phyloP scores from a whole-genome alignment of 2,113 vertebrate genomes.

The Echinops telfairi region DNA sequence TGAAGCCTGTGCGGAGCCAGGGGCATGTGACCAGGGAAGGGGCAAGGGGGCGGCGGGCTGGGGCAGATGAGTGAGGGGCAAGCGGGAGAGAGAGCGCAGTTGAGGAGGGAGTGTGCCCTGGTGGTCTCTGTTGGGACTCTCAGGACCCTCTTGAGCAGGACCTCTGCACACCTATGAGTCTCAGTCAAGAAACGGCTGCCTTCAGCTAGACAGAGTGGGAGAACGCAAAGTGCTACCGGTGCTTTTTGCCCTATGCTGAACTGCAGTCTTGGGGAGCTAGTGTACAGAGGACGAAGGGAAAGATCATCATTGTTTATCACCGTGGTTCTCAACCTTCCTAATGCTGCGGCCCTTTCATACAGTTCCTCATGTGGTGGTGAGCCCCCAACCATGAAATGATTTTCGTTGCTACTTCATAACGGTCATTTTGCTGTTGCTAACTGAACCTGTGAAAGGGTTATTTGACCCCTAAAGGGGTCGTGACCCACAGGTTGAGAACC shows the following conservation, averaged over 20 bases:
- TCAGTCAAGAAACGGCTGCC: neutral
- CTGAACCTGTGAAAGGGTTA: too few species aligned
- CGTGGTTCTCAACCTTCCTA: too few species aligned
- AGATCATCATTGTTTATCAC: neutral
- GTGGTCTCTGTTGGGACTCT: neutral
- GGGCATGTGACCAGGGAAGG: neutral
- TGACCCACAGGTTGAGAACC: too few species aligned
- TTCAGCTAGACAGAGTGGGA: neutral
- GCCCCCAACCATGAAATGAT: too few species aligned
- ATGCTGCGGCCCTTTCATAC: too few species aligned
- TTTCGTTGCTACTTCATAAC: too few species aligned
- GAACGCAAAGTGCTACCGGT: neutral
- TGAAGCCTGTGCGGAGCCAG: neutral
- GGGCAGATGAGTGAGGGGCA: neutral
- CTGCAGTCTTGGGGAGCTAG: neutral
- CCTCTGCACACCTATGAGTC: neutral
- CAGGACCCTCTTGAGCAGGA: neutral
- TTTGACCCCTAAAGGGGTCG: too few species aligned
- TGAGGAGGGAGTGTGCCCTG: too few species aligned
- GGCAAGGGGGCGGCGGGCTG: neutral
- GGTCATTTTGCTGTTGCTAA: too few species aligned
- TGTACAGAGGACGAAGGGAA: neutral
- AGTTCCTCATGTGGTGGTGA: too few species aligned
- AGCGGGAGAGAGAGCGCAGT: rapidly evolving
- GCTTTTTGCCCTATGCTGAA: neutral